Percentiles rank a stretch among this genome's conserved stretches.
Conservation (phyloP, 1,140 invertebrate species). For the Cyrtorhinus lividipennis region DNA sequence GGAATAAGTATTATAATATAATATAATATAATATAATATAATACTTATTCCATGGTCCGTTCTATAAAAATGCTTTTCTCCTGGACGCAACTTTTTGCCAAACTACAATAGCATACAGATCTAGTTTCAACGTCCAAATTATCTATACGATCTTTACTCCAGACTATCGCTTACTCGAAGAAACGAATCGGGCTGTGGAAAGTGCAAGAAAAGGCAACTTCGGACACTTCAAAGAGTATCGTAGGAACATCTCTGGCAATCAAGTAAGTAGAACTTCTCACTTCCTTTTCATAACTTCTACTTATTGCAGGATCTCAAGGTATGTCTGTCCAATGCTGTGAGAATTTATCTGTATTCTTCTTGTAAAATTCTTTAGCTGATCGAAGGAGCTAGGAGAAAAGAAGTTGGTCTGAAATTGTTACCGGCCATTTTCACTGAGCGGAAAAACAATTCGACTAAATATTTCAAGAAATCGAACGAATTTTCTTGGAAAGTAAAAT, state of each 20-base stretch:
- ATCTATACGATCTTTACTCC: background rate
- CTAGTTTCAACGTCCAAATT: too few relatives aligned
- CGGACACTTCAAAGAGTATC: background rate
- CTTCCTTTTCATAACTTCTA: too few relatives aligned
- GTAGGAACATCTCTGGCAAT: too few relatives aligned
- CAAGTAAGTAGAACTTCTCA: too few relatives aligned
- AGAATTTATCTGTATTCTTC: too few relatives aligned
- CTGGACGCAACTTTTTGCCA: constrained; percentile 18
- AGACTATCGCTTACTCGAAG: constrained; percentile 55
- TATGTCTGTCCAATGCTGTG: too few relatives aligned
- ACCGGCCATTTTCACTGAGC: constrained; percentile 51
- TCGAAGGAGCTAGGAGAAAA: constrained; percentile 38
- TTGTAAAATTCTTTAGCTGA: too few relatives aligned
- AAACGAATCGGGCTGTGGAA: constrained; percentile 50
- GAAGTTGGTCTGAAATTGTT: constrained; percentile 46
- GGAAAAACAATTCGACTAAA: constrained; percentile 50
- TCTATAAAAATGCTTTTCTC: constrained; percentile 1
- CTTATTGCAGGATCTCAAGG: too few relatives aligned
- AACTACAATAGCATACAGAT: background rate
- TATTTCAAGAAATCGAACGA: constrained; percentile 45
- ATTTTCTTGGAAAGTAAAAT: constrained; percentile 60
- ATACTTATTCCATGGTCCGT: too few relatives aligned
- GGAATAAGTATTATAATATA: too few relatives aligned
- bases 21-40: too few relatives aligned
- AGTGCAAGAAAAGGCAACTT: constrained; percentile 23